Conservation (phyloP, 2,888 invertebrate species). For the Escarpia spicata region DNA sequence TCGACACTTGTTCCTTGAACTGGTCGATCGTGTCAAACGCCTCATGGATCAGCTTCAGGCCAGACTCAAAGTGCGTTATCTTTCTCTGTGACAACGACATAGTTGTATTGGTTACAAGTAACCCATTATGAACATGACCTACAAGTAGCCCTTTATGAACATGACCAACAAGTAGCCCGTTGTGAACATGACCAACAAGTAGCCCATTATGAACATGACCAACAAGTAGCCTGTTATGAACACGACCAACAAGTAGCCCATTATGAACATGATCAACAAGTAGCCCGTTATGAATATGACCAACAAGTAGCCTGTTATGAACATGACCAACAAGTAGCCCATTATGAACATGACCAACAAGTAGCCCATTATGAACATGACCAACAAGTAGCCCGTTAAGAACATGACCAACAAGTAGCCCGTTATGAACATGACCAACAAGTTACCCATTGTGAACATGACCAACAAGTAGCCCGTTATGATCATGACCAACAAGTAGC, state of each 20-base stretch:
- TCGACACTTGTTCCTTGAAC: slow-evolving; percentile 54
- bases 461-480: no score
- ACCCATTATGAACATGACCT: neutral
- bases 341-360: neutral
- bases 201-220: no score
- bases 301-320: neutral
- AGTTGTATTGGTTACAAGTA: neutral
- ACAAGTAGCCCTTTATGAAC: no score
- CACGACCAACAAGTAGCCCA: neutral
- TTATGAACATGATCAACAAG: neutral
- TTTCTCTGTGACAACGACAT: slow-evolving; percentile 47
- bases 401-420: neutral
- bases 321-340: neutral
- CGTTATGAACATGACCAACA: no score
- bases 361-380: neutral
- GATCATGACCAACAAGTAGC: no score
- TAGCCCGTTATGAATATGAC: neutral
- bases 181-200: no score
- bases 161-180: no score
- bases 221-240: neutral
- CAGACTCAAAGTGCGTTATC: slow-evolving; percentile 53
- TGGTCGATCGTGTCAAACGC: slow-evolving; percentile 58
- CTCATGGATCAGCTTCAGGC: slow-evolving; percentile 57
- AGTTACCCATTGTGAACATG: no score
- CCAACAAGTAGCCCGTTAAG: neutral